Evolutionary conservation across 2,888 invertebrate species (phyloP).

Genomic region (Mythimna lalbum): DNA sequence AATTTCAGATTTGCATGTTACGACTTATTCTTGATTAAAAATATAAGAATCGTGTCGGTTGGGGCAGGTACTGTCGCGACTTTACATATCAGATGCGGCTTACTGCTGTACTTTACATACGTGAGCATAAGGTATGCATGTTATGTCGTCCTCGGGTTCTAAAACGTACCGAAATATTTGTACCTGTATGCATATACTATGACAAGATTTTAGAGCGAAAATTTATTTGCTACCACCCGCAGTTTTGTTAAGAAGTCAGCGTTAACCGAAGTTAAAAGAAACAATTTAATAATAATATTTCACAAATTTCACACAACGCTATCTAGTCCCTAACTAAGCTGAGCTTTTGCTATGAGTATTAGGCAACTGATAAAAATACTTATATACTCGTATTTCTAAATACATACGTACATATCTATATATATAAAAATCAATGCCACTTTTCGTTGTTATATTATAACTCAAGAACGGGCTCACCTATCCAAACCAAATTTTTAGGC

Average conservation of each 20-base stretch:
- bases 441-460: too few species aligned
- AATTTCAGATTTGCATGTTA: conserved; percentile 50
- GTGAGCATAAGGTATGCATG: conserved; percentile 12
- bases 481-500: too few species aligned
- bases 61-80: conserved; percentile 4
- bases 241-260: background rate
- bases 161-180: conserved; percentile 19
- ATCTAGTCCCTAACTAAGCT: too few species aligned
- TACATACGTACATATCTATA: too few species aligned
- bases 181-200: background rate
- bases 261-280: conserved; percentile 1
- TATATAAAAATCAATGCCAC: too few species aligned
- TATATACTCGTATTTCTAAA: too few species aligned
- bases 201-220: background rate
- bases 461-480: too few species aligned
- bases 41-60: conserved; percentile 22
- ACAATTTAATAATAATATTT: background rate
- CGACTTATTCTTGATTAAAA: conserved; percentile 50
- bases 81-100: conserved; percentile 33
- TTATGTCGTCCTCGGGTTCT: conserved; percentile 5
- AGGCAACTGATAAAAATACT: too few species aligned
- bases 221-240: background rate
- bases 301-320: too few species aligned
- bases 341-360: too few species aligned
- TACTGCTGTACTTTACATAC: conserved; percentile 26